Conservation (phyloP, 1,140 invertebrate species). For the Microplitis mediator region DNA sequence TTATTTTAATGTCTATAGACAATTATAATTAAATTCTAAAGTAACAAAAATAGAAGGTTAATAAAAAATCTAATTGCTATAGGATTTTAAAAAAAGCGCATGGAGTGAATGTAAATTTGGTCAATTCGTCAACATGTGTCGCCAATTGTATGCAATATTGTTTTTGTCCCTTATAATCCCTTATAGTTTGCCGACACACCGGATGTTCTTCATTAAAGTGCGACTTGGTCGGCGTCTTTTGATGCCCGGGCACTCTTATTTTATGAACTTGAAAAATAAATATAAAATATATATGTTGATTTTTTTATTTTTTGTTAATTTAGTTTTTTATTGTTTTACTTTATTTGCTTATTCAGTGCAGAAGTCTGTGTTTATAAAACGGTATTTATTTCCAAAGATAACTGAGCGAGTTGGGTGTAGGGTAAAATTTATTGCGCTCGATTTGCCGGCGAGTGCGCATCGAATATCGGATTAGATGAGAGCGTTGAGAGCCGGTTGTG, state of each 20-base stretch:
- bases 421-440: background rate
- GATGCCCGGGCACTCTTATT: background rate
- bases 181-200: conserved; percentile 19
- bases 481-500: background rate
- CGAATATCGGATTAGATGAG: background rate
- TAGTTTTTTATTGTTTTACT: too few species aligned
- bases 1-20: too few species aligned
- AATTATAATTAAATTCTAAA: too few species aligned
- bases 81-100: too few species aligned
- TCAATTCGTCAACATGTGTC: conserved; percentile 41
- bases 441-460: conserved; percentile 19
- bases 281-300: background rate
- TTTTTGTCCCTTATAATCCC: conserved; percentile 1
- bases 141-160: conserved; percentile 39
- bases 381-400: conserved; percentile 37
- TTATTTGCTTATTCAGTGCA: too few species aligned
- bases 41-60: too few species aligned
- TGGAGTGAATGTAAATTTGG: background rate
- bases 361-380: background rate
- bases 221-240: conserved; percentile 17
- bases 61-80: too few species aligned
- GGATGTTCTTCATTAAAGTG: conserved; percentile 43
- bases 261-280: background rate
- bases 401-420: conserved; percentile 26
- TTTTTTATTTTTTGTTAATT: too few species aligned